Base-by-base conservation (phyloP, 37 sponge, comb jelly and placozoan species). In the Aphrocallistes beatrix region DNA sequence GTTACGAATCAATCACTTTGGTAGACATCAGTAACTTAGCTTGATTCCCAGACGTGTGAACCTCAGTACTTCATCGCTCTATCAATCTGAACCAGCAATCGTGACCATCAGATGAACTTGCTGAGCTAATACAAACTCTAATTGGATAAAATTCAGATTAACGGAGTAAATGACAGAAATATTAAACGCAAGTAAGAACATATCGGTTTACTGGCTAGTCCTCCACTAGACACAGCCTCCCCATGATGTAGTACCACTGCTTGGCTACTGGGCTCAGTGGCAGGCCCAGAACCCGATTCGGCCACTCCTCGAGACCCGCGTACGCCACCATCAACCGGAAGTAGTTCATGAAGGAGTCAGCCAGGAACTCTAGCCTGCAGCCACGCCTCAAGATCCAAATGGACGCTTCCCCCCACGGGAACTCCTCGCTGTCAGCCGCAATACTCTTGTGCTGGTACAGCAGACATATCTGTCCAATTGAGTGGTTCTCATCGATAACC, bases 221-320 rank as follows among this genome's bases (percentile, higher is more conserved):
- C n/a, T 60, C 75, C 1, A 60, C 34, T 28, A 60, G n/a, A 30
- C 3, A 25, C n/a, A 60, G 34, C 75, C n/a, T 60, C 3, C 75
- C 75, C 75, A 60, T 60, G 21, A 60, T 60, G 21, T 60, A 60
- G n/a, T 60, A 28, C 75, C 75, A 60, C 75, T 60, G 75, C 34
- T 60, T 60, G 3, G 75, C 75, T 60, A 60, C 75, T 13, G 75
- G 75, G 21, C 75, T 60, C 75, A 60, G 75, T 6, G 75, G 75
- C 32, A 60, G 1, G 3, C 75, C 75, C 8, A 32, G 75, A 32
- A 60, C 75, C n/a, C 21, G 10, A 28, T 60, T 60, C n/a, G 75
- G 75, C 75, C 75, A 60, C 21, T 60, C 75, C 21, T 60, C 75
- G 10, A 60, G 34, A 25, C 75, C 75, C 8, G 75, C 75, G n/a